These are phyloP conservation scores for Parus major DNA, from an alignment of 2,113 vertebrate genomes.

Conservation along the genomic window DNA sequence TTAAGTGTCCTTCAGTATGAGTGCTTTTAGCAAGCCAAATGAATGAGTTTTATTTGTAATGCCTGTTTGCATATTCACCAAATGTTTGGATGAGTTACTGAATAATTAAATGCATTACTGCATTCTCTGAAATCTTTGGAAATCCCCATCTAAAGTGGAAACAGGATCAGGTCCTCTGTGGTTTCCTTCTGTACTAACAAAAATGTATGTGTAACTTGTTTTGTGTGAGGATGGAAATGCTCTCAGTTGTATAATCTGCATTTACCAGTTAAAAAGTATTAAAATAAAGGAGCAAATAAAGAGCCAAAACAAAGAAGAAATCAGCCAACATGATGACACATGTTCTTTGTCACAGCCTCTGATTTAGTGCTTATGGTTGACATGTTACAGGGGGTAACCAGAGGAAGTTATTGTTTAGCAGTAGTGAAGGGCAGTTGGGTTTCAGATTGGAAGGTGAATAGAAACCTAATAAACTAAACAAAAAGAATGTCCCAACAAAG, in stretches of 20 bases:
- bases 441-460: neutral
- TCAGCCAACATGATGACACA: neutral
- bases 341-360: neutral
- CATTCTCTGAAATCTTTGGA: neutral
- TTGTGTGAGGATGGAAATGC: neutral
- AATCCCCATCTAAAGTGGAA: neutral
- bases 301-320: neutral
- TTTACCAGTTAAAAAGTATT: neutral
- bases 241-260: neutral
- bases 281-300: neutral
- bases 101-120: neutral
- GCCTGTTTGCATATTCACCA: neutral
- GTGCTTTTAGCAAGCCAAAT: slow-evolving; percentile 10
- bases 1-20: neutral
- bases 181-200: neutral
- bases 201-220: neutral
- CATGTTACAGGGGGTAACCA: neutral
- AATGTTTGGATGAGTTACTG: neutral
- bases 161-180: neutral
- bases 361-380: neutral
- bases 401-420: neutral
- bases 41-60: neutral
- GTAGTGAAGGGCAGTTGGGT: neutral
- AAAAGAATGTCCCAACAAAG: neutral
- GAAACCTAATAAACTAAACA: neutral